Conservation (phyloP, 2,113 vertebrate genomes). For the Rhinopomastus cyanomelas region DNA sequence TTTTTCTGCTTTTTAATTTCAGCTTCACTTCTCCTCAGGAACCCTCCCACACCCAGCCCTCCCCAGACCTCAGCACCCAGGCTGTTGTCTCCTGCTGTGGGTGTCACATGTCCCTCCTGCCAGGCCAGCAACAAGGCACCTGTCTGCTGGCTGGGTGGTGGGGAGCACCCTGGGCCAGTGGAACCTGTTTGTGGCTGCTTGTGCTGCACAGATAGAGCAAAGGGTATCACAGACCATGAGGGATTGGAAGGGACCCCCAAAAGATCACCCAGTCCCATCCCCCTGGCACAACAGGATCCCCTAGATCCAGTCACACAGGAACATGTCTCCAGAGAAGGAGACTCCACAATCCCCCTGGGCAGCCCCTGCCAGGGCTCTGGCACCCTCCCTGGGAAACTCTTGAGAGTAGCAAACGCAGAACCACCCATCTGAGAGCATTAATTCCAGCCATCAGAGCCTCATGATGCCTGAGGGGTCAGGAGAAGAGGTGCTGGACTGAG, state of each 20-base stretch:
- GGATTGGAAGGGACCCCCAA: no score
- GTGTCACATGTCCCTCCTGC: neutral
- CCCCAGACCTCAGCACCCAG: fast-evolving
- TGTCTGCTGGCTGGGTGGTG: neutral
- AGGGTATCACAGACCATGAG: no score
- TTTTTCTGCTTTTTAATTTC: conserved; percentile 3
- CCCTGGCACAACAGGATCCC: no score
- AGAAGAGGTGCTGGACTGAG: neutral
- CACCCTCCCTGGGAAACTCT: no score
- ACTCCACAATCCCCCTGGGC: no score
- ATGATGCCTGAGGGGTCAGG: neutral
- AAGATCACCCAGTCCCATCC: no score
- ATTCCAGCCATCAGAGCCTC: neutral
- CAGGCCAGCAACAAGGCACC: neutral
- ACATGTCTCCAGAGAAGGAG: no score
- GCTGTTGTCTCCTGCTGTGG: fast-evolving
- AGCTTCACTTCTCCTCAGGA: neutral
- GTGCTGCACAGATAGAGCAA: neutral
- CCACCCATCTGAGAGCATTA: neutral
- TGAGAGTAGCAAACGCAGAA: neutral
- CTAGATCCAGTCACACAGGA: no score
- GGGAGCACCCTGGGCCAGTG: neutral
- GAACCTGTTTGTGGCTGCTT: neutral
- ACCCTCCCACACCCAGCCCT: neutral
- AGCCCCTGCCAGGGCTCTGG: no score